Evolutionary conservation across 2,888 invertebrate species (phyloP), one percentile per base, ranked within the genome.

Genomic region (Priocnemis perturbator): DNA sequence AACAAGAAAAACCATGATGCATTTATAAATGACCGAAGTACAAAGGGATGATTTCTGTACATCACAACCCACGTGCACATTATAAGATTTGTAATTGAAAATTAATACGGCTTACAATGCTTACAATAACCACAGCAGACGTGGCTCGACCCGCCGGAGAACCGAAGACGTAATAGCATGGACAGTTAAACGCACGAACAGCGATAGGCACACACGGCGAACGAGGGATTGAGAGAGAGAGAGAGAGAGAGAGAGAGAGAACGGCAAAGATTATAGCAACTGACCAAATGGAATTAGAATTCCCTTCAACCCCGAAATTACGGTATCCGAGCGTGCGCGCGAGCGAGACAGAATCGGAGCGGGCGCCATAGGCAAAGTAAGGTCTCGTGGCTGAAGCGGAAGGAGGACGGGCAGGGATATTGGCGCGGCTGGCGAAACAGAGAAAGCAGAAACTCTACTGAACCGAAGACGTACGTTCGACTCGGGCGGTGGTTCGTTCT

Each of bases 381-480:
- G 50, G 50, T 7, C 58, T 70, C 47, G 26, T 7, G 47, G 30
- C 47, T n/a, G 44, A 14, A 50, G 7, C 30, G 15, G 44, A 45
- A 11, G 44, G 9, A 9, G 59, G 26, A 1, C 17, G 14, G 19
- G 14, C n/a, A 5, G n/a, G 45, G 59, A 23, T 53, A 53, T 48
- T 21, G 26, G 11, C 20, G 21, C 7, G 37, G 4, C 37, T 7
- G 61, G 64, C 63, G 63, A 48, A 60, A 64, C 57, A 21, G 60
- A 15, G 65, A 64, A 44, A 55, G 60, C 64, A 56, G 67, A 65
- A 73, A 71, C 67, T 64, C 59, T 52, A 57, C 55, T 58, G 59
- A 70, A 71, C 65, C 79, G 73, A 84, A 82, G 82, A 85, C 81
- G 81, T 83, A 83, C 83, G 81, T 85, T 84, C 82, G 82, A 82